Percentiles rank a stretch among this genome's conserved stretches.
Conservation (phyloP, 64 coral and sea anemone genomes). For the Montipora capricornis region DNA sequence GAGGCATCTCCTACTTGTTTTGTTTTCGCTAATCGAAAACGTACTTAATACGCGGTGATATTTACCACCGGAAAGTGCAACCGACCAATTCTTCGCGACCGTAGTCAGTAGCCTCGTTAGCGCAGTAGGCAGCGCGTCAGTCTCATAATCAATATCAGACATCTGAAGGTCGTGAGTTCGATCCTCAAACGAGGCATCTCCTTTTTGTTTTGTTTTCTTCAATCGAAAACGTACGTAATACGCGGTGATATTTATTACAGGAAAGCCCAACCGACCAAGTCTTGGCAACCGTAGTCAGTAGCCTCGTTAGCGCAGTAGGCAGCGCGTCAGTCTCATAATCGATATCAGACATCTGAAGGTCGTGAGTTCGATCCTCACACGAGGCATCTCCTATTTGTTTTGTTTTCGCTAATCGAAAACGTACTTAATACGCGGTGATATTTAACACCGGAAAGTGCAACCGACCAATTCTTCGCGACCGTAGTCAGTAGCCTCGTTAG, state of each 20-base stretch:
- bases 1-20: conserved; percentile 1
- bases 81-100: too few relatives aligned
- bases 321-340: conserved; percentile 89
- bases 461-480: too few relatives aligned
- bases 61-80: too few relatives aligned
- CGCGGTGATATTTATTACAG: too few relatives aligned
- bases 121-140: conserved; percentile 91
- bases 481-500: conserved; percentile 48
- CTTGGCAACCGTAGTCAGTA: too few relatives aligned
- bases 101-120: conserved; percentile 48
- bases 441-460: too few relatives aligned
- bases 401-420: not conserved
- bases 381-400: conserved; percentile 51
- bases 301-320: conserved; percentile 87
- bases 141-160: conserved; percentile 62
- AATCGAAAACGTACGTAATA: too few relatives aligned
- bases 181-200: conserved; percentile 76
- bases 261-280: too few relatives aligned
- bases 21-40: too few relatives aligned
- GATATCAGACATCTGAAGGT: conserved; percentile 57
- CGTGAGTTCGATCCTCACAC: conserved; percentile 91
- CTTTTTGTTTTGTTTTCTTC: too few relatives aligned
- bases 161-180: conserved; percentile 91
- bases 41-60: too few relatives aligned
- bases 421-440: too few relatives aligned